Base-by-base conservation (phyloP, 2,797 vertebrate species). In the Lycodopsis pacificus region DNA sequence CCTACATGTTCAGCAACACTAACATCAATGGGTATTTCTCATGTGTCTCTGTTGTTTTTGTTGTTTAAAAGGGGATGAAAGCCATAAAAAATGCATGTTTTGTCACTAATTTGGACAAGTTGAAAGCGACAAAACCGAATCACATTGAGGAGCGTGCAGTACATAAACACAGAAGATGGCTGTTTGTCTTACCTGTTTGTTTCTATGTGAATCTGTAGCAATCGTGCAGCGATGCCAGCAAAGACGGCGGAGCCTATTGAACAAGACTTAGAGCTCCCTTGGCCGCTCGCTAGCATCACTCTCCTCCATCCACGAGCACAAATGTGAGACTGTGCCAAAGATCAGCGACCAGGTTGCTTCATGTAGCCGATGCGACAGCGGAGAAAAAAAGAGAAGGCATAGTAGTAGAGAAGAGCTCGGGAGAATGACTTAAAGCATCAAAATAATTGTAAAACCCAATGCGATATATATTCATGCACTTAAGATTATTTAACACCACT, bases 61-160 rank as follows among this genome's bases (percentile, higher is more conserved):
- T 93, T 89, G 81, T 91, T 92, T 96, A 95, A 98, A 93, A 97
- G 97, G 96, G 97, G 97, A 98, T 97, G 97, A 96, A 99, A 99
- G 97, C 97, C 97, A 99, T 98, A 95, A 90, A 84, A 81, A 96
- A 83, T 85, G 80, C 83, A 90, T 88, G 85, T 86, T 89, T 93
- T 90, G 92, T 83, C 80, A 87, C 89, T 90, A 88, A 94, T 88
- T 81, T 79, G 88, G 84, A 92, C 84, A 76, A 87, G 81, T 76
- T 19, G 75, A 79, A 81, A 66, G 62, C 75, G 59, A 86, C 73
- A 68, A 58, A 82, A 75, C 40, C 14, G 77, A 86, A 77, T 89
- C 86, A 86, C 83, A 79, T 71, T 17, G 82, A 75, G 82, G 73
- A 86, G 78, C 85, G 80, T 38, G n/a, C 66, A 46, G 77, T 53